phyloP scores from a whole-genome alignment of 64 coral and sea anemone species.

The Stylophora pistillata region DNA sequence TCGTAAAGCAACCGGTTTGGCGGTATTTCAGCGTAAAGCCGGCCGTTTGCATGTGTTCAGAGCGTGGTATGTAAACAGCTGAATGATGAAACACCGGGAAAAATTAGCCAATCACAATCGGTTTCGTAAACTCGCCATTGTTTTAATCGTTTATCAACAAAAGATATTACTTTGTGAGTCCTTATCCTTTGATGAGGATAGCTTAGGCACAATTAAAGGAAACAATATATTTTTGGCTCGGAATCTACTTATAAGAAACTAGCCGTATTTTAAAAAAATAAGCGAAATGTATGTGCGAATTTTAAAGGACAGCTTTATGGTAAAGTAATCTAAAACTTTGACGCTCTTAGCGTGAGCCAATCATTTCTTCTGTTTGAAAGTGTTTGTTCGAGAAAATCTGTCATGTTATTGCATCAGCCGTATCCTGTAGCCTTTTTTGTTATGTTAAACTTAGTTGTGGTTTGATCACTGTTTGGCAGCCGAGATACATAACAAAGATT shows the following conservation, averaged over 20 bases:
- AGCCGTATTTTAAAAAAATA: neutral
- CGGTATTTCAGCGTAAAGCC: neutral
- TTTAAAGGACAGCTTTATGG: neutral
- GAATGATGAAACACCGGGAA: constrained; percentile 29
- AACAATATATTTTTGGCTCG: neutral
- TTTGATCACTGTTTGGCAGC: neutral
- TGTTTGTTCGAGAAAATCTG: neutral
- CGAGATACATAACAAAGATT: neutral
- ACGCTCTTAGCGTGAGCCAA: neutral
- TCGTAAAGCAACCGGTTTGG: neutral
- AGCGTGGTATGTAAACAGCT: constrained; percentile 18
- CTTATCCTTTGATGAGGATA: neutral
- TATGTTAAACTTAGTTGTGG: neutral
- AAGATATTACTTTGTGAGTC: neutral
- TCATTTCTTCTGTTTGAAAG: neutral
- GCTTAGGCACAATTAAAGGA: neutral
- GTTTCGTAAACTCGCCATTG: neutral
- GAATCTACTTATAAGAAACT: neutral
- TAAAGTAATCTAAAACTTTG: neutral
- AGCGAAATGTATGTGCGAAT: neutral
- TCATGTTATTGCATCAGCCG: constrained; percentile 35
- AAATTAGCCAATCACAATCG: constrained; percentile 11
- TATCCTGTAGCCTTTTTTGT: neutral
- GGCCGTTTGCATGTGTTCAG: constrained; percentile 7
- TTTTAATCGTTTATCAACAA: neutral